Percentiles rank a stretch among this genome's conserved stretches.
phyloP scores from a whole-genome alignment of 2,888 invertebrate genomes.

The Lepas anatifera region DNA sequence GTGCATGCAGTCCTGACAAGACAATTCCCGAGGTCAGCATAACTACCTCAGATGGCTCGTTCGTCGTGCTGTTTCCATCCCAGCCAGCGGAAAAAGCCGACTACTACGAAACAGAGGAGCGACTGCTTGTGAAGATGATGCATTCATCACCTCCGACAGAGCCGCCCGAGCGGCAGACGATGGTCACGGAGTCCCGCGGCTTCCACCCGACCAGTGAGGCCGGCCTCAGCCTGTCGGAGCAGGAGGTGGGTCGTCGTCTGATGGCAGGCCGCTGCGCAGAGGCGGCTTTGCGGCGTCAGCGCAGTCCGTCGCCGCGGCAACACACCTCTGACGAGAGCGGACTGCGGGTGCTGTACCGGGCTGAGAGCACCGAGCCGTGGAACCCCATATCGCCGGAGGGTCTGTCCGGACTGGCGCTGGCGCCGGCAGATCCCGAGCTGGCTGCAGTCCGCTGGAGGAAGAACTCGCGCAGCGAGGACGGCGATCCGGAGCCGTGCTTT shows the following conservation, averaged over 20 bases:
- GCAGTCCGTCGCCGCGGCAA: not conserved
- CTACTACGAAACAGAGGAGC: not conserved
- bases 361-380: not conserved
- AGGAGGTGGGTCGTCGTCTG: not conserved
- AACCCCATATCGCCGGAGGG: not conserved
- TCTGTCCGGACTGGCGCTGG: not conserved
- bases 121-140: not conserved
- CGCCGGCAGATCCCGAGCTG: not conserved
- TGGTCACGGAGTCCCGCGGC: not conserved
- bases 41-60: not conserved
- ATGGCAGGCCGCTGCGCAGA: not conserved
- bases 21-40: not conserved
- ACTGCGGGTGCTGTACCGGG: not conserved
- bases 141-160: no score
- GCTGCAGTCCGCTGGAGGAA: not conserved
- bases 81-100: not conserved
- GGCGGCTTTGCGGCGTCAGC: not conserved
- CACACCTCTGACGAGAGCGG: not conserved
- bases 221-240: not conserved
- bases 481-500: not conserved
- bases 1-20: not conserved
- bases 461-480: slow-evolving; percentile 7
- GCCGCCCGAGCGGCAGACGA: not conserved
- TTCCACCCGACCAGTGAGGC: not conserved
- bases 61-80: not conserved